Percentiles rank a stretch among this genome's conserved stretches.
phyloP scores from a whole-genome alignment of 2,888 invertebrate genomes.

The Drosophila longiperda region DNA sequence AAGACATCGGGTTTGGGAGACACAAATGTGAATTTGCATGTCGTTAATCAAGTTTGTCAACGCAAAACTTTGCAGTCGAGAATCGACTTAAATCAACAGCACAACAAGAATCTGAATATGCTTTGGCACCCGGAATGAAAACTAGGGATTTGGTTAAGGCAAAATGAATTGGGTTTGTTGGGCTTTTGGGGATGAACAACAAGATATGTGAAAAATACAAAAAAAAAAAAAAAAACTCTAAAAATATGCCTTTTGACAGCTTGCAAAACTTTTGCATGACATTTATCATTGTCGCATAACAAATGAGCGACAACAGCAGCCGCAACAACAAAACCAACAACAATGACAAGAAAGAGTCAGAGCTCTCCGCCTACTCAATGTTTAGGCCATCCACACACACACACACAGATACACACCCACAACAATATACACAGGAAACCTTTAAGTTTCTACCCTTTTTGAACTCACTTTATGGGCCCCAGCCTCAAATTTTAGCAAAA shows the following conservation, averaged over 20 bases:
- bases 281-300: constrained; percentile 82
- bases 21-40: constrained; percentile 29
- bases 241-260: constrained; percentile 77
- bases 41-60: constrained; percentile 59
- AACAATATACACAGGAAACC: constrained; percentile 32
- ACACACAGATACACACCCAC: constrained; percentile 10
- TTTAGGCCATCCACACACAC: constrained; percentile 35
- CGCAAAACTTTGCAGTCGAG: constrained; percentile 41
- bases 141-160: constrained; percentile 16
- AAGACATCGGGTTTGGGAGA: background rate
- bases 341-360: constrained; percentile 48
- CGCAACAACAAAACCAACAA: constrained; percentile 21
- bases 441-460: constrained; percentile 49
- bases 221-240: constrained; percentile 35
- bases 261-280: constrained; percentile 81
- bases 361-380: constrained; percentile 32
- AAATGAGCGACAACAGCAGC: constrained; percentile 71
- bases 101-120: constrained; percentile 22
- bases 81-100: constrained; percentile 46
- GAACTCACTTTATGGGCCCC: constrained; percentile 1
- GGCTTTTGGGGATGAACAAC: constrained; percentile 24
- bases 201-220: constrained; percentile 59
- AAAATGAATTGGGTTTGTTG: constrained; percentile 19
- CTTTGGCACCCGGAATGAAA: constrained; percentile 12
- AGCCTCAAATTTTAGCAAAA: background rate